Conservation (phyloP, 2,113 vertebrate species). For the Anser brachyrhynchus region DNA sequence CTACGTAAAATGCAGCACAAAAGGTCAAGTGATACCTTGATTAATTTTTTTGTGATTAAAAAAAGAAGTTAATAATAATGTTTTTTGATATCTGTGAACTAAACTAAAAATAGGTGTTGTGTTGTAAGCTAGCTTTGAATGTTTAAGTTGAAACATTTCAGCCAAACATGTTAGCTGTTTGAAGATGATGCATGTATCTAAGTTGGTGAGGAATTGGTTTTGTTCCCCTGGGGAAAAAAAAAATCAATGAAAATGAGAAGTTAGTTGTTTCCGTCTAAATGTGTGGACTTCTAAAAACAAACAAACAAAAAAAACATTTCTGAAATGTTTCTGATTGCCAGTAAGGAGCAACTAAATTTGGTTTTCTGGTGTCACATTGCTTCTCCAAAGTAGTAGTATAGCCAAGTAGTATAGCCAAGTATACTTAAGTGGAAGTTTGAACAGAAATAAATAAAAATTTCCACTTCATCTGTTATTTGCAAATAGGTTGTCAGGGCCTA, state of each 20-base stretch:
- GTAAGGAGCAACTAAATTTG: background rate
- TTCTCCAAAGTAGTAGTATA: background rate
- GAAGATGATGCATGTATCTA: background rate
- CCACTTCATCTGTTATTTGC: background rate
- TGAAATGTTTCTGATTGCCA: background rate
- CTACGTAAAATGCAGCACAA: rapidly evolving
- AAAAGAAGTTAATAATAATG: background rate
- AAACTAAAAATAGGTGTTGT: background rate
- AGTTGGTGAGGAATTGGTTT: background rate
- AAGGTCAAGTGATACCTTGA: background rate
- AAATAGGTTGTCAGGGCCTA: background rate
- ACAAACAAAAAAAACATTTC: background rate
- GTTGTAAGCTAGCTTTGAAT: background rate
- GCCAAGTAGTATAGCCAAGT: no score
- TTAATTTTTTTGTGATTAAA: background rate
- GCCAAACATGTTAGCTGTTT: background rate
- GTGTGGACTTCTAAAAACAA: background rate
- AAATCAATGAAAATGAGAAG: background rate
- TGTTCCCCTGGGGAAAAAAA: background rate
- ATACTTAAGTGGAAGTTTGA: background rate
- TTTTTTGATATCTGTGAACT: background rate
- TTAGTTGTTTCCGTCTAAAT: background rate
- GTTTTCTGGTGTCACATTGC: background rate
- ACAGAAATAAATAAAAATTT: background rate
- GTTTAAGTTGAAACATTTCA: background rate